Evolutionary conservation across 2,888 invertebrate genomes (phyloP), one percentile per base, ranked within the genome.

Genomic region (Papilio gigon): DNA sequence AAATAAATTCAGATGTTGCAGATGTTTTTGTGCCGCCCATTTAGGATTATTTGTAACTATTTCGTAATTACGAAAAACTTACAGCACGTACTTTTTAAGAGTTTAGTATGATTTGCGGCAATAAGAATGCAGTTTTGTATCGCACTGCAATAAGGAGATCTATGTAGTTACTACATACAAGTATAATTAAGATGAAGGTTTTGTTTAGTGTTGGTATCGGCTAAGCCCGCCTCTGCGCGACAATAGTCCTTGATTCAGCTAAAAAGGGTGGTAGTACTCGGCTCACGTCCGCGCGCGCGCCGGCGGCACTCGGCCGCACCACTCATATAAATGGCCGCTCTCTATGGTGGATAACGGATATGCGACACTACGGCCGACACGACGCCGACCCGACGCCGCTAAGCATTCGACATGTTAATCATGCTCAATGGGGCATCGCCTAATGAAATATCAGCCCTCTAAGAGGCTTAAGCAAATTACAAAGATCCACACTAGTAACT

Each of bases 181-280:
- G 11, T 22, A 47, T 11, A 22, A 27, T 5, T 8, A 27, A n/a
- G 3, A 56, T n/a, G n/a, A 62, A 27, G 11, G 25, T 58, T 40
- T 65, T 50, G 22, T 63, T 17, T 30, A 12, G 14, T 53, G 27
- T 60, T 64, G 40, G 11, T 53, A 20, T 47, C 17, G 30, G 40
- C 60, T 11, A 33, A 70, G 47, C 73, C 53, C 73, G 62, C 20
- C 72, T 65, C 79, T 74, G 79, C 35, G 6, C n/a, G 37, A 63
- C 70, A 37, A 63, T 71, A 76, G 74, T 75, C 75, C 76, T 77
- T 75, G 76, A 70, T 70, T 61, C 71, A 66, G 72, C 72, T 80
- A 80, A 82, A 75, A 72, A 78, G 78, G 78, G 69, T 66, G 71
- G 73, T 76, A 77, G 78, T 78, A 80, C 37, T 76, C 81, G 59